Evolutionary conservation across 2,888 invertebrate genomes (phyloP).

Genomic region (Amphipyra berbera): DNA sequence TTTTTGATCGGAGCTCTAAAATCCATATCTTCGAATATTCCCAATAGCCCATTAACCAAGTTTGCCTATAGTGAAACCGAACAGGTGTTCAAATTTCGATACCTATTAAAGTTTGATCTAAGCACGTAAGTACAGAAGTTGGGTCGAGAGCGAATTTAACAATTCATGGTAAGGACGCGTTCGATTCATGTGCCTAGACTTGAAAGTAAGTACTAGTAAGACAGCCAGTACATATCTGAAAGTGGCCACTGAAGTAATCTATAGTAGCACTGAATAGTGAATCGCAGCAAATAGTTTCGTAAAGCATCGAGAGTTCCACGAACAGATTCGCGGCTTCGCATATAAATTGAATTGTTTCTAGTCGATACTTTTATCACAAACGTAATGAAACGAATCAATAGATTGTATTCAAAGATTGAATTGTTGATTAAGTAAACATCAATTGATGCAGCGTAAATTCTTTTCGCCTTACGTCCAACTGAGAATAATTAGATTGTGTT

Average conservation of each 20-base stretch:
- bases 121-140: conserved; percentile 17
- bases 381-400: conserved; percentile 17
- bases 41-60: conserved; percentile 16
- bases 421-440: conserved; percentile 7
- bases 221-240: conserved; percentile 7
- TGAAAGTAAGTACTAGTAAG: conserved; percentile 8
- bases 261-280: conserved; percentile 13
- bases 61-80: conserved; percentile 9
- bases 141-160: conserved; percentile 36
- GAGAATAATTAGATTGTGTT: conserved; percentile 16
- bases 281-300: conserved; percentile 25
- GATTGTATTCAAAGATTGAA: conserved; percentile 8
- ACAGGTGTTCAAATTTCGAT: conserved; percentile 21
- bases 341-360: not conserved
- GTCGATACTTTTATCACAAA: conserved; percentile 14
- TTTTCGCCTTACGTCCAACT: conserved; percentile 25
- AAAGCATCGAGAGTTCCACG: conserved; percentile 14
- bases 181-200: conserved; percentile 15
- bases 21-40: conserved; percentile 28
- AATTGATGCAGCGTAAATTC: conserved; percentile 18
- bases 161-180: conserved; percentile 31
- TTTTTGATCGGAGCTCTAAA: conserved; percentile 2
- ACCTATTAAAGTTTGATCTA: conserved; percentile 29
- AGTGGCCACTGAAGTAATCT: conserved; percentile 13
- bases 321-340: conserved; percentile 6